These are phyloP conservation scores for Microplitis demolitor DNA, from an alignment of 1,140 invertebrate species.

Conservation along the genomic window DNA sequence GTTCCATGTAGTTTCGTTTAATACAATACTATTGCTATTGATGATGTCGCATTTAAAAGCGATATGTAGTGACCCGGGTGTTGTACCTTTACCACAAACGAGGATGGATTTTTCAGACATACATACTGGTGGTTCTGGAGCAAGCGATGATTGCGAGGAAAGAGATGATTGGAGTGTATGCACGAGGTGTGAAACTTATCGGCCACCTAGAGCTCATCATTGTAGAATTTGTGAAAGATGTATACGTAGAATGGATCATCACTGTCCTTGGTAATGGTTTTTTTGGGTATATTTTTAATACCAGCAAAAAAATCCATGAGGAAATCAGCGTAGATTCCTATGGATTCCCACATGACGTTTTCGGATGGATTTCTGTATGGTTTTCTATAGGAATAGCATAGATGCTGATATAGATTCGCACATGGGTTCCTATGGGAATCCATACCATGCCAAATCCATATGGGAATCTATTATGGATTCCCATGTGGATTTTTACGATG, in stretches of 20 bases:
- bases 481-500: too few species aligned
- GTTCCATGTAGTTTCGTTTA: slow-evolving; percentile 82
- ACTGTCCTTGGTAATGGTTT: slow-evolving; percentile 74
- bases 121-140: slow-evolving; percentile 65
- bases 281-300: too few species aligned
- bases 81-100: slow-evolving; percentile 81
- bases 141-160: slow-evolving; percentile 57
- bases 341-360: too few species aligned
- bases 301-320: background rate
- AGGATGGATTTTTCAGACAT: slow-evolving; percentile 86
- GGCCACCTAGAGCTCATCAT: slow-evolving; percentile 86
- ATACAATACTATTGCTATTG: slow-evolving; percentile 78
- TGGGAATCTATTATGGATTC: too few species aligned
- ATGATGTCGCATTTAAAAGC: slow-evolving; percentile 81
- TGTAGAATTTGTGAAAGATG: slow-evolving; percentile 88
- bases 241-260: slow-evolving; percentile 89
- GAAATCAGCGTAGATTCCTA: too few species aligned
- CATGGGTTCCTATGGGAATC: too few species aligned
- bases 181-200: slow-evolving; percentile 80
- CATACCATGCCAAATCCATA: too few species aligned
- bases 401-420: too few species aligned
- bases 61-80: slow-evolving; percentile 87
- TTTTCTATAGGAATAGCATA: background rate
- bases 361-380: too few species aligned
- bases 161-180: slow-evolving; percentile 86